phyloP scores from a whole-genome alignment of 2,797 vertebrate genomes.

The Morus bassanus region DNA sequence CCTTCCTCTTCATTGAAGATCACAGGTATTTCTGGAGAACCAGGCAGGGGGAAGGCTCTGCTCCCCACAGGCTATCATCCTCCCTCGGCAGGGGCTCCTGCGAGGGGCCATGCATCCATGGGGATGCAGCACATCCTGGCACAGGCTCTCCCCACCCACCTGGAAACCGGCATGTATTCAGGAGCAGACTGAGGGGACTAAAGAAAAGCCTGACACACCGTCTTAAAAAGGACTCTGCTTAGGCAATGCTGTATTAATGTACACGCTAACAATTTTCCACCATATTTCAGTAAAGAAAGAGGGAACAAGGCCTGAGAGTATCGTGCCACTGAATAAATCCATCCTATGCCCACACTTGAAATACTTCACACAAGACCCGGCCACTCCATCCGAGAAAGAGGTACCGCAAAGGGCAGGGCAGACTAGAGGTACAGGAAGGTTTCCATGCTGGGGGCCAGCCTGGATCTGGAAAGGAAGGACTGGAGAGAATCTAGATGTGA shows the following conservation, averaged over 20 bases:
- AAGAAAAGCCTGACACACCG: background rate
- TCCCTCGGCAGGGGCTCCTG: fast-evolving
- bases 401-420: background rate
- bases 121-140: background rate
- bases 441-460: background rate
- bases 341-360: background rate
- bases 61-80: background rate
- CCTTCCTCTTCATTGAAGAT: background rate
- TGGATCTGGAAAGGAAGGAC: background rate
- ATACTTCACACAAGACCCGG: background rate
- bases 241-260: fast-evolving
- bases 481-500: background rate
- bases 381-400: background rate
- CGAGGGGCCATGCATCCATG: background rate
- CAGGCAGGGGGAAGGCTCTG: background rate
- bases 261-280: background rate
- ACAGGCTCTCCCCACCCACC: background rate
- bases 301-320: background rate
- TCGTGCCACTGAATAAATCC: background rate
- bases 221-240: background rate
- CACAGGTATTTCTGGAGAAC: background rate
- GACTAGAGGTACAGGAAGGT: background rate
- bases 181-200: background rate
- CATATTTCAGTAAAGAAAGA: background rate
- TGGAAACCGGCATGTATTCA: fast-evolving